Evolutionary conservation across 2,113 vertebrate genomes (phyloP).

Genomic region (Kryptolebias marmoratus): DNA sequence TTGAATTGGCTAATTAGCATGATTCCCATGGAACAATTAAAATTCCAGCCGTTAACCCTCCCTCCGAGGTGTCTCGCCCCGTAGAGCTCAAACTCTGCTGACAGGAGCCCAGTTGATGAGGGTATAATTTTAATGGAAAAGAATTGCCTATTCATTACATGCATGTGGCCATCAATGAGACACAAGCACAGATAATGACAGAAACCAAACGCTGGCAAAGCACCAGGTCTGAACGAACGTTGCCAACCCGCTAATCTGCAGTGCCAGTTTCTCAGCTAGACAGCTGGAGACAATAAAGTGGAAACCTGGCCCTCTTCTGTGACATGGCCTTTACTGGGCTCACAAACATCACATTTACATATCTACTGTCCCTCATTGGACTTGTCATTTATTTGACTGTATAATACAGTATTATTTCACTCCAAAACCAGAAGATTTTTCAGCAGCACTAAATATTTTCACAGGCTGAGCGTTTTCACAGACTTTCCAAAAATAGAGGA

Average conservation of each 20-base stretch:
- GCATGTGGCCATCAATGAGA: conserved; percentile 66
- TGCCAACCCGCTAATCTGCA: conserved; percentile 48
- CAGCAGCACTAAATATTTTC: conserved; percentile 44
- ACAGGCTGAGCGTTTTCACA: conserved; percentile 57
- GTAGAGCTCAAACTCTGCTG: conserved; percentile 49
- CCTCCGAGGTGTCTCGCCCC: conserved; percentile 57
- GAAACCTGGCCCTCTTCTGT: conserved; percentile 41
- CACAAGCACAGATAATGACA: conserved; percentile 77
- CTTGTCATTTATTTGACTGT: conserved; percentile 54
- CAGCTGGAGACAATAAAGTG: conserved; percentile 59
- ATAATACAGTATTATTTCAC: conserved; percentile 36
- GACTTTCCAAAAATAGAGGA: conserved; percentile 72
- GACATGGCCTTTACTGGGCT: conserved; percentile 34
- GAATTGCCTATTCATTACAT: conserved; percentile 75
- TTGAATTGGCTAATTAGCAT: conserved; percentile 48
- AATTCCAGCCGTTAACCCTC: conserved; percentile 69
- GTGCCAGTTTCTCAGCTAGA: conserved; percentile 51
- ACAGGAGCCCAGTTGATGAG: conserved; percentile 71
- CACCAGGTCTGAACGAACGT: conserved; percentile 31
- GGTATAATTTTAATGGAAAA: conserved; percentile 81
- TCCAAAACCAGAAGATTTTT: conserved; percentile 16
- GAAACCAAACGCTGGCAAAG: conserved; percentile 60
- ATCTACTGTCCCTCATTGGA: conserved; percentile 49
- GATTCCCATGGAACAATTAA: conserved; percentile 76
- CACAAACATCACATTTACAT: conserved; percentile 47